These are phyloP conservation scores for Aythya baeri DNA, from an alignment of 2,113 vertebrate species.

Conservation along the genomic window DNA sequence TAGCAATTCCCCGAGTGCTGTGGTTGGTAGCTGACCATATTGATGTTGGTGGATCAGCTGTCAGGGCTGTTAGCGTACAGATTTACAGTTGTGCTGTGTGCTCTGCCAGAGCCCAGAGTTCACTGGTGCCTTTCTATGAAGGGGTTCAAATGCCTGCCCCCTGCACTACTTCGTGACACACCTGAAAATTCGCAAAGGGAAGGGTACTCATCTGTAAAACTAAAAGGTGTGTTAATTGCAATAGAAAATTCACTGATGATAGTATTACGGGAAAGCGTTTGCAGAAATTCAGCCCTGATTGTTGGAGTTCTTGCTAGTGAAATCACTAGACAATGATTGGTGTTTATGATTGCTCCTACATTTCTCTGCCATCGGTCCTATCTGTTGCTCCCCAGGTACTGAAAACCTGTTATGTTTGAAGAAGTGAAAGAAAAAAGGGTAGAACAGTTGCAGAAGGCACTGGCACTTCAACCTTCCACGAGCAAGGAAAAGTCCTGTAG, in stretches of 20 bases:
- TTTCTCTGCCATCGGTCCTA: background rate
- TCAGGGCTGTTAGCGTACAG: conserved; percentile 29
- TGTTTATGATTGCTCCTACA: background rate
- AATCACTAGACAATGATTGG: background rate
- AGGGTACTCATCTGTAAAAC: background rate
- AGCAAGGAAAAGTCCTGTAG: background rate
- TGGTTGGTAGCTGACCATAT: conserved; percentile 42
- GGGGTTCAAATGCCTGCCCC: background rate
- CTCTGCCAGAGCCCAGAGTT: background rate
- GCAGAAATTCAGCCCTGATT: background rate
- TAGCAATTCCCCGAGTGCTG: conserved; percentile 27
- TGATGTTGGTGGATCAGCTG: conserved; percentile 47
- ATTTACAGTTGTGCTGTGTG: conserved; percentile 5
- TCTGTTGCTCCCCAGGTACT: accelerated
- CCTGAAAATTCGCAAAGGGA: background rate
- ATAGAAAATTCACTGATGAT: background rate
- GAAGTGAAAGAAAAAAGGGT: background rate
- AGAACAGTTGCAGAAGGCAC: background rate
- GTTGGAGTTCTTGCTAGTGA: background rate
- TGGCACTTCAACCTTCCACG: background rate
- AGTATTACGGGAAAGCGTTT: background rate
- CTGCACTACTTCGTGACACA: background rate
- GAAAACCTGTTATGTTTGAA: background rate
- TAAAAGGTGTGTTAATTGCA: background rate
- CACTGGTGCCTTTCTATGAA: background rate